These are phyloP conservation scores for Aethina tumida DNA, from an alignment of 1,140 invertebrate species.

Conservation along the genomic window DNA sequence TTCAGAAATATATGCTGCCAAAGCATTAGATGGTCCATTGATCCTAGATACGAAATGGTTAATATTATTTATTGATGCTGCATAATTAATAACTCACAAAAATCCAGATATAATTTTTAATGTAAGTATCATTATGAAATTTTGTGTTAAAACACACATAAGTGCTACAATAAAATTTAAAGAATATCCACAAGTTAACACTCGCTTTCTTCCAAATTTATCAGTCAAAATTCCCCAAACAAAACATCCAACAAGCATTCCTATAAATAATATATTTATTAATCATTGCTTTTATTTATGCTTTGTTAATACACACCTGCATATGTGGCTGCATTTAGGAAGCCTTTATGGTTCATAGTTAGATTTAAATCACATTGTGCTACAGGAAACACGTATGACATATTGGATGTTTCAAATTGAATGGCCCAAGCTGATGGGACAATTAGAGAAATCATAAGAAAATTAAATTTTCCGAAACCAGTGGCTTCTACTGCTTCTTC, in stretches of 20 bases:
- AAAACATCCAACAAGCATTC: slow-evolving; percentile 69
- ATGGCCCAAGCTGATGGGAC: slow-evolving; percentile 51
- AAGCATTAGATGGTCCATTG: slow-evolving; percentile 55
- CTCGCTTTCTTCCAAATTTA: slow-evolving; percentile 55
- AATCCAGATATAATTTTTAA: too few relatives aligned
- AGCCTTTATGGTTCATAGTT: slow-evolving; percentile 50
- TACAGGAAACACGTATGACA: slow-evolving; percentile 54
- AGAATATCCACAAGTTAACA: too few relatives aligned
- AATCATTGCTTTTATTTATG: slow-evolving; percentile 1
- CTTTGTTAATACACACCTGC: slow-evolving; percentile 38
- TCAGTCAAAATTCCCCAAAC: slow-evolving; percentile 73
- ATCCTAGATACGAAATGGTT: too few relatives aligned
- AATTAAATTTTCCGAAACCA: slow-evolving; percentile 53
- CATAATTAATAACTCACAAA: too few relatives aligned
- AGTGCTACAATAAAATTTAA: too few relatives aligned
- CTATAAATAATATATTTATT: slow-evolving; percentile 35
- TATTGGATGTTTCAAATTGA: slow-evolving; percentile 50
- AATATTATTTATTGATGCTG: too few relatives aligned
- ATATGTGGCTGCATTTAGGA: slow-evolving; percentile 52
- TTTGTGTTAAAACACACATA: too few relatives aligned
- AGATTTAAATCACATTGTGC: slow-evolving; percentile 59
- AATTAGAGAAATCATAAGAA: slow-evolving; percentile 45
- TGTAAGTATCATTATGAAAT: too few relatives aligned
- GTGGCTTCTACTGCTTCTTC: slow-evolving; percentile 24
- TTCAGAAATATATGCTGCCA: slow-evolving; percentile 56